These are phyloP conservation scores for Nymphalis c-album DNA, from an alignment of 2,888 invertebrate genomes.

Conservation along the genomic window DNA sequence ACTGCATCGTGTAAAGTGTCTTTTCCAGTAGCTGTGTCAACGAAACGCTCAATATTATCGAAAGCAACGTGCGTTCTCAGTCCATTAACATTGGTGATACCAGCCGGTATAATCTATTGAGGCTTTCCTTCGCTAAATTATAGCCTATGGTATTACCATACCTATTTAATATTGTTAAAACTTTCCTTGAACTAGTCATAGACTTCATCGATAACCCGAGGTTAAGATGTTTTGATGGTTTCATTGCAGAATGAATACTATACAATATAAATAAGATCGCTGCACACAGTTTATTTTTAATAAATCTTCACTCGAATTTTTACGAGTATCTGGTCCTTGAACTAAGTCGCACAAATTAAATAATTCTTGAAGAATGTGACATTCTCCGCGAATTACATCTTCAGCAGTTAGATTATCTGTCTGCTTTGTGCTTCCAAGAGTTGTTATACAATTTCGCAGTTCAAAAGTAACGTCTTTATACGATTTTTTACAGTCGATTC, in stretches of 20 bases:
- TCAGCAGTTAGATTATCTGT: no score
- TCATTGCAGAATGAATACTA: no score
- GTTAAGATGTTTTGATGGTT: constrained; percentile 45
- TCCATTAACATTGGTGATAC: not conserved
- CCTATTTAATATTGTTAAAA: constrained; percentile 44
- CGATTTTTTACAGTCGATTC: no score
- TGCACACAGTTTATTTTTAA: no score
- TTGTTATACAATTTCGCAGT: no score
- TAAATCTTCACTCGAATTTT: no score
- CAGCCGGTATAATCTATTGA: constrained; percentile 36
- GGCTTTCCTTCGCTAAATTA: constrained; percentile 46
- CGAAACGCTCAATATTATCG: constrained; percentile 8
- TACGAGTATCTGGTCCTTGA: no score
- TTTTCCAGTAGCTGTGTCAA: constrained; percentile 10
- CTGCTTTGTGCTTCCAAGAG: no score
- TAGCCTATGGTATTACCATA: constrained; percentile 47
- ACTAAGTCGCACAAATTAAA: no score
- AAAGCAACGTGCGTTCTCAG: constrained; percentile 6
- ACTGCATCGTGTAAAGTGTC: constrained; percentile 11
- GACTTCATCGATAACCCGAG: constrained; percentile 46
- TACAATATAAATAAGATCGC: not conserved
- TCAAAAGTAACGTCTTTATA: no score
- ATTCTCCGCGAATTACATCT: no score
- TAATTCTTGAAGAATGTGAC: no score
- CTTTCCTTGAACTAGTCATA: constrained; percentile 44